phyloP scores from a whole-genome alignment of 1,140 invertebrate genomes.

The Manduca sexta region DNA sequence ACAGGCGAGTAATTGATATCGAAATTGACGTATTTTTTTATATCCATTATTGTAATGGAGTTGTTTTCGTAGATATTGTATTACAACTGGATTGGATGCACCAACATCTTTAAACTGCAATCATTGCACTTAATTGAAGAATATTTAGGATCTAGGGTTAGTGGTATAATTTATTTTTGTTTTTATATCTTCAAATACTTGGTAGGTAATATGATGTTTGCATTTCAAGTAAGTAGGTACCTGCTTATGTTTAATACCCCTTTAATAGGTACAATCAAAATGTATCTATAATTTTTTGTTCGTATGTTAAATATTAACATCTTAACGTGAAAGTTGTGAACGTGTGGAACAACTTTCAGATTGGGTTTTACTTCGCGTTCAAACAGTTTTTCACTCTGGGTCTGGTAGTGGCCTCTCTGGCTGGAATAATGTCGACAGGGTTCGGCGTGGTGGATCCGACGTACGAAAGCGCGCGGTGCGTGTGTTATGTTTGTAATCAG shows the following conservation, averaged over 20 bases:
- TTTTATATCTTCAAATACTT: no score
- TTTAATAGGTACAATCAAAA: no score
- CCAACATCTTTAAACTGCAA: conserved; percentile 14
- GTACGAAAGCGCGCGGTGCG: conserved; percentile 5
- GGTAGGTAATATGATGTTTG: no score
- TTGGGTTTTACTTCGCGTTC: conserved; percentile 18
- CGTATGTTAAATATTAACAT: no score
- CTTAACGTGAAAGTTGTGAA: no score
- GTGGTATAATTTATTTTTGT: neutral
- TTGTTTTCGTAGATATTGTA: conserved; percentile 16
- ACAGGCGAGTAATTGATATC: conserved; percentile 3
- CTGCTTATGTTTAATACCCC: no score
- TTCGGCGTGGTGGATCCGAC: conserved; percentile 7
- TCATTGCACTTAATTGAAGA: conserved; percentile 19
- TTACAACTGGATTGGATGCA: conserved; percentile 14
- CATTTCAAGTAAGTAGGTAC: no score
- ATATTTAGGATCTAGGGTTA: conserved; percentile 19
- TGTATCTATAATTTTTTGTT: no score
- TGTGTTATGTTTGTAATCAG: no score
- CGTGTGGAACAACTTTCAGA: no score
- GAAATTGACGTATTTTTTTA: neutral
- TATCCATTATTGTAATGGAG: neutral
- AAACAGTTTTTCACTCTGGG: conserved; percentile 17
- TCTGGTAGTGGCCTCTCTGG: conserved; percentile 6
- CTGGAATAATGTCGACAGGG: conserved; percentile 4